A percentile compares a stretch with the other conserved stretches of the same genome.
These are phyloP conservation scores for Vipera latastei DNA, from an alignment of 2,797 vertebrate species.

Conservation along the genomic window DNA sequence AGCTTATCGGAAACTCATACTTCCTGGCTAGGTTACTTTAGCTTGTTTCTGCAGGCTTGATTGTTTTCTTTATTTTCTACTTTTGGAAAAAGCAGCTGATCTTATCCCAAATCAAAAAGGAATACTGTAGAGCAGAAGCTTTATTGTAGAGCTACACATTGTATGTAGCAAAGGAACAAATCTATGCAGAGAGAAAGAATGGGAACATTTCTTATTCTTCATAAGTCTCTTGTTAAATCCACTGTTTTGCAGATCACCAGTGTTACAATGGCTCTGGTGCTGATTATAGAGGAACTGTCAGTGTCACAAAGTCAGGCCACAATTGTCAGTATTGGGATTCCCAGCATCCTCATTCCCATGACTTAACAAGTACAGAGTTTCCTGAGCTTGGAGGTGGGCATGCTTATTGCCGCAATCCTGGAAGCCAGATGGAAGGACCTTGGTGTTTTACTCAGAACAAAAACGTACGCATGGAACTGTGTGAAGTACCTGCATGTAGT, in stretches of 20 bases:
- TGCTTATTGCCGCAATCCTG: conserved; percentile 94
- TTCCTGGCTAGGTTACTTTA: background rate
- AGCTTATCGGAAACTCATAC: background rate
- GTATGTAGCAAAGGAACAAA: background rate
- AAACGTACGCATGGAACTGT: conserved; percentile 87
- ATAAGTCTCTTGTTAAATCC: conserved; percentile 50
- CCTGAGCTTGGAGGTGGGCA: conserved; percentile 89
- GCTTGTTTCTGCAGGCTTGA: background rate
- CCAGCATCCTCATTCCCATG: conserved; percentile 89
- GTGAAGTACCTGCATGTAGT: conserved; percentile 92
- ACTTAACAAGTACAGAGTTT: conserved; percentile 78
- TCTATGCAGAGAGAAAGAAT: background rate
- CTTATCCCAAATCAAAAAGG: background rate
- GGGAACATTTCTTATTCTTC: background rate
- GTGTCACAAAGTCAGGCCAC: conserved; percentile 85
- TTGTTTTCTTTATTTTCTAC: background rate
- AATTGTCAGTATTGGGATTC: conserved; percentile 88
- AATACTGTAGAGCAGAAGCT: background rate
- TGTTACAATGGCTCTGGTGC: conserved; percentile 92
- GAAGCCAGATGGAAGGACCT: conserved; percentile 90
- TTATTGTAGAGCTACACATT: background rate
- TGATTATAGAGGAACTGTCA: conserved; percentile 86
- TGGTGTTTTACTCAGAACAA: conserved; percentile 98
- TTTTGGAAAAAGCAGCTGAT: background rate
- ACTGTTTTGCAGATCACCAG: conserved; percentile 80